phyloP scores from a whole-genome alignment of 2,888 invertebrate genomes.

The Dasypogon diadema region DNA sequence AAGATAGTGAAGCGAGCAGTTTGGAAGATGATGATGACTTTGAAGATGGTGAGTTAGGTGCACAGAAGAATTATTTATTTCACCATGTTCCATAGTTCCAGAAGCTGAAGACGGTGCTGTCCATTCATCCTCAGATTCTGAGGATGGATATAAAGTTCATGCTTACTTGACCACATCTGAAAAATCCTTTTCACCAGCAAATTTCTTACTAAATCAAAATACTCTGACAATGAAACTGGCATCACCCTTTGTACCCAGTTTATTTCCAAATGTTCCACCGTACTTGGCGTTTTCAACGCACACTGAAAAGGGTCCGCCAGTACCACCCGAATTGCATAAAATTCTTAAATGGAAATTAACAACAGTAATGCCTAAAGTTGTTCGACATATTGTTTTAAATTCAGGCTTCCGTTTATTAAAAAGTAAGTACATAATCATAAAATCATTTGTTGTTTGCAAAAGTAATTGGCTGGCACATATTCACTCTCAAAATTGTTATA shows the following conservation, averaged over 20 bases:
- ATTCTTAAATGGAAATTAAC: conserved; percentile 95
- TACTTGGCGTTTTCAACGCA: conserved; percentile 82
- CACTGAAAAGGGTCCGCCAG: conserved; percentile 72
- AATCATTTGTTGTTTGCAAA: too few relatives aligned
- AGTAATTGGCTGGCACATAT: too few relatives aligned
- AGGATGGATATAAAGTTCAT: conserved; percentile 53
- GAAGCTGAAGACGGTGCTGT: background rate
- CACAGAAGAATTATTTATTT: background rate
- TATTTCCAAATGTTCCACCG: conserved; percentile 82
- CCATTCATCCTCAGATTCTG: conserved; percentile 53
- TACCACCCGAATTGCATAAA: conserved; percentile 81
- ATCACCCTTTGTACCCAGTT: conserved; percentile 71
- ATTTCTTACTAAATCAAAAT: background rate
- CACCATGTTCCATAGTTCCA: background rate
- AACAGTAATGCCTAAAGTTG: conserved; percentile 93
- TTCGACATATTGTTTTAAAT: conserved; percentile 87
- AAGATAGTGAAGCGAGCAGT: conserved; percentile 5
- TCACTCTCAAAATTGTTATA: too few relatives aligned
- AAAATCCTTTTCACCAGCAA: conserved; percentile 5
- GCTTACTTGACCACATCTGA: conserved; percentile 23
- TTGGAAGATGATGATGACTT: conserved; percentile 61
- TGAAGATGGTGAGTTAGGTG: conserved; percentile 60
- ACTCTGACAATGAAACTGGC: conserved; percentile 57
- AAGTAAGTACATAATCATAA: conserved; percentile 72
- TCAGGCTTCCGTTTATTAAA: conserved; percentile 88